Evolutionary conservation across 2,797 vertebrate species (phyloP).

Genomic region (Megaceryle alcyon): DNA sequence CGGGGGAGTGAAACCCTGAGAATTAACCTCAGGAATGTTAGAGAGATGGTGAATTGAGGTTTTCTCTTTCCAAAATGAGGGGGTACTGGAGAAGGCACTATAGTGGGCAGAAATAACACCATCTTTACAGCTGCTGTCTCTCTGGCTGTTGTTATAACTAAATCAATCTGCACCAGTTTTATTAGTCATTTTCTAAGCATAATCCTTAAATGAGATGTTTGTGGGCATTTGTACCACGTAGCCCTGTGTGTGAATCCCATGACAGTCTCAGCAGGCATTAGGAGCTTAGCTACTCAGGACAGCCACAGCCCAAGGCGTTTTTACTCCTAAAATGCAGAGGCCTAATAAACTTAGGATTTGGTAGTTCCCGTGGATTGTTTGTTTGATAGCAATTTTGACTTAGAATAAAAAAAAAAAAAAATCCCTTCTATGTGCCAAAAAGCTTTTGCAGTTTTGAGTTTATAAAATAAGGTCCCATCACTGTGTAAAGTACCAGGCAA

Average conservation of each 20-base stretch:
- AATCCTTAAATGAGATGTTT: not conserved
- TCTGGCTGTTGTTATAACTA: not conserved
- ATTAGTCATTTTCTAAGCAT: no score
- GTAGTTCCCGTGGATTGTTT: no score
- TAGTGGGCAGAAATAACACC: not conserved
- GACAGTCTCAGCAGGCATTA: not conserved
- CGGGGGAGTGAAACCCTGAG: not conserved
- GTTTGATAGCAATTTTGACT: no score
- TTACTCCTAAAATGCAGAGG: not conserved
- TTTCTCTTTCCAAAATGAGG: not conserved
- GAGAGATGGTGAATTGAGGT: not conserved
- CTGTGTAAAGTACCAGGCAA: no score
- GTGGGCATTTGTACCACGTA: not conserved
- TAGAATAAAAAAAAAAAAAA: no score
- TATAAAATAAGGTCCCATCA: no score
- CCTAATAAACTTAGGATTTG: not conserved
- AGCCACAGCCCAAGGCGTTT: not conserved
- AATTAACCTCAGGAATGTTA: not conserved
- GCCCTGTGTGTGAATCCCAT: not conserved
- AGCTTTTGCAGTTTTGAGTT: no score
- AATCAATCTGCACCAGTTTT: not conserved
- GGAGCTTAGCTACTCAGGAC: not conserved
- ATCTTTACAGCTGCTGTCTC: not conserved
- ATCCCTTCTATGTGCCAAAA: no score
- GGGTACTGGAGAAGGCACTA: not conserved